Evolutionary conservation across 2,113 vertebrate genomes (phyloP).

Genomic region (Cryptotis parvus): DNA sequence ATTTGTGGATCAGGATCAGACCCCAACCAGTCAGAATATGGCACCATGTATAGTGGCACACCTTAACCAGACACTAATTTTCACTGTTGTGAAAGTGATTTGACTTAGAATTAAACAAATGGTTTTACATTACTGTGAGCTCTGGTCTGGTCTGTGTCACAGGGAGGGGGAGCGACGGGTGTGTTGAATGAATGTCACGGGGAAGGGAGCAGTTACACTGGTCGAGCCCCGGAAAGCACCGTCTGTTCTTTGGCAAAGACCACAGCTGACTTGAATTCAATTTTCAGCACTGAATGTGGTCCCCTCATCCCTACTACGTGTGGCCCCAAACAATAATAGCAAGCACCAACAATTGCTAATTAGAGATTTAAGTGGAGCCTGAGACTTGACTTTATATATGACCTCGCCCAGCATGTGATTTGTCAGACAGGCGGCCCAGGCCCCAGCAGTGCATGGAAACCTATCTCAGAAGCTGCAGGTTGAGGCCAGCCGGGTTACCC

Average conservation of each 20-base stretch:
- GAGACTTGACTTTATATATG: neutral
- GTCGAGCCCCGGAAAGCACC: neutral
- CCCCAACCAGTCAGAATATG: constrained; percentile 69
- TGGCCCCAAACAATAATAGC: no score
- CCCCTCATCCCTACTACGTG: no score
- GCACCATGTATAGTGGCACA: constrained; percentile 71
- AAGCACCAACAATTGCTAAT: neutral
- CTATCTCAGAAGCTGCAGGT: neutral
- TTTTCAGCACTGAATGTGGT: no score
- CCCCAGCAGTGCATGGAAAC: neutral
- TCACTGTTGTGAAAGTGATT: constrained; percentile 91
- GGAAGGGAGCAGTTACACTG: neutral
- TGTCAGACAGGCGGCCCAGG: neutral
- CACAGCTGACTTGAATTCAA: no score
- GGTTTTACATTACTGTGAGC: constrained; percentile 85
- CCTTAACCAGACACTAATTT: constrained; percentile 85
- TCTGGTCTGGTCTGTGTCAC: constrained; percentile 29
- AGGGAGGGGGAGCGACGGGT: no score
- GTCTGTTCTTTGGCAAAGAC: neutral
- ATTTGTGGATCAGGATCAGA: constrained; percentile 66
- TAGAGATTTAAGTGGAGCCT: neutral
- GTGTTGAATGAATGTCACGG: neutral
- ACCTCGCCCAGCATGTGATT: neutral
- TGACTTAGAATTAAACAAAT: constrained; percentile 89
- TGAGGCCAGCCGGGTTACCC: neutral